Evolutionary conservation across 2,797 vertebrate genomes (phyloP).

Genomic region (Galaxias olidus): DNA sequence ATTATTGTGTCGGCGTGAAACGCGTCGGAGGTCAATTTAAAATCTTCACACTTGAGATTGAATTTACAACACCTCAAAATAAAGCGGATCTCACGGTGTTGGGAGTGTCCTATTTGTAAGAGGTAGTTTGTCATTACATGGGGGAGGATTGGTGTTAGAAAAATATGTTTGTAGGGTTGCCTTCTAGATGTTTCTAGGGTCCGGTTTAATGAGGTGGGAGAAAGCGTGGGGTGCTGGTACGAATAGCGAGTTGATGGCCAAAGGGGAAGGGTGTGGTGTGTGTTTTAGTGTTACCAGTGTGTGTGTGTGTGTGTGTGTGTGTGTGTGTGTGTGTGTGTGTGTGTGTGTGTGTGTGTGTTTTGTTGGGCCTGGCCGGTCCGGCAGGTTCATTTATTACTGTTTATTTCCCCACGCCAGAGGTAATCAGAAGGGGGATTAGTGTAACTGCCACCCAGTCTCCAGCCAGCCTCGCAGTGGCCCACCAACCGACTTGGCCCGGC

Average conservation of each 20-base stretch:
- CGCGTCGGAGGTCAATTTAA: too few species aligned
- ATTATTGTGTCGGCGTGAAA: too few species aligned
- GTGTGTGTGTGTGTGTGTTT: conserved; percentile 9
- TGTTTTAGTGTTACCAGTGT: conserved; percentile 15
- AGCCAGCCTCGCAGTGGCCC: conserved; percentile 59
- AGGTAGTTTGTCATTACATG: too few species aligned
- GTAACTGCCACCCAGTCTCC: conserved; percentile 74
- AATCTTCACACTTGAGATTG: too few species aligned
- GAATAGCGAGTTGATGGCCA: conserved; percentile 7
- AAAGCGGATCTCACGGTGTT: too few species aligned
- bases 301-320: conserved; percentile 26
- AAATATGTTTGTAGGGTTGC: neutral
- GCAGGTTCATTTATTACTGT: conserved; percentile 70
- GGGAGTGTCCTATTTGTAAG: too few species aligned
- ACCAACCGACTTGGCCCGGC: conserved; percentile 46
- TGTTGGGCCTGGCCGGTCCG: conserved; percentile 32
- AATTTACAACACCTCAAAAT: too few species aligned
- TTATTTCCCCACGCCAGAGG: conserved; percentile 74
- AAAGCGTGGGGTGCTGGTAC: neutral
- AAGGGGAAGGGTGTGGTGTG: conserved; percentile 1
- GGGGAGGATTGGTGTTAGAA: too few species aligned
- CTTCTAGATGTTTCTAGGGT: neutral
- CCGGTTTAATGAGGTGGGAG: neutral
- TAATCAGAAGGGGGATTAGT: conserved; percentile 74
- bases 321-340: conserved; percentile 39